phyloP scores from a whole-genome alignment of 2,888 invertebrate species.

The Latrodectus hesperus region DNA sequence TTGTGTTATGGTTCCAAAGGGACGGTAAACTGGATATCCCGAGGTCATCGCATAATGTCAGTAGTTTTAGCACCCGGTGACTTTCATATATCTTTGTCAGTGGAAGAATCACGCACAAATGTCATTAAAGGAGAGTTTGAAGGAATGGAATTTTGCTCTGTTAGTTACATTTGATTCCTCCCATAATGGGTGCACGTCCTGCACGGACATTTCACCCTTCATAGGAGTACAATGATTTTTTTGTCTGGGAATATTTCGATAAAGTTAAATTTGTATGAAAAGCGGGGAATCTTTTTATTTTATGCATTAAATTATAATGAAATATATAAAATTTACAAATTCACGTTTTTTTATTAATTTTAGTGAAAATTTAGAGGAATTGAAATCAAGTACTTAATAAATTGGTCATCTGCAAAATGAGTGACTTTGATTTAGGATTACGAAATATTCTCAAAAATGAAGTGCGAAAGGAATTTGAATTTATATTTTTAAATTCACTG shows the following conservation, averaged over 20 bases:
- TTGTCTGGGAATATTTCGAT: neutral
- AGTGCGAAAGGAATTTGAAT: no score
- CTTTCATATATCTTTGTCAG: constrained; percentile 52
- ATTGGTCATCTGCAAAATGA: no score
- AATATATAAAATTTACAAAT: no score
- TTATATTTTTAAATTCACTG: no score
- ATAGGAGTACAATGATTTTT: neutral
- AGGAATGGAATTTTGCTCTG: constrained; percentile 16
- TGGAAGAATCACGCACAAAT: constrained; percentile 55
- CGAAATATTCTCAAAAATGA: no score
- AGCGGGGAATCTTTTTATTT: no score
- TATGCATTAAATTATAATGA: no score
- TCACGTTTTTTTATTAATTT: no score
- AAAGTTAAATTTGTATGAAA: no score
- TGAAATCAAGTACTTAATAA: no score
- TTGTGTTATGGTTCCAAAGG: constrained; percentile 18
- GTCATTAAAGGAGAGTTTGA: constrained; percentile 24
- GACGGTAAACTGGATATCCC: neutral
- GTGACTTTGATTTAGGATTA: no score
- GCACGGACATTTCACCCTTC: constrained; percentile 7
- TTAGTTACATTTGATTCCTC: neutral
- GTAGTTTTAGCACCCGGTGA: constrained; percentile 53
- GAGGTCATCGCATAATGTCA: constrained; percentile 45
- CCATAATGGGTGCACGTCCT: neutral
- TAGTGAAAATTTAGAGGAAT: no score